Evolutionary conservation across 2,797 vertebrate genomes (phyloP), one percentile per base, ranked within the genome.

Genomic region (Cyclura pinguis): DNA sequence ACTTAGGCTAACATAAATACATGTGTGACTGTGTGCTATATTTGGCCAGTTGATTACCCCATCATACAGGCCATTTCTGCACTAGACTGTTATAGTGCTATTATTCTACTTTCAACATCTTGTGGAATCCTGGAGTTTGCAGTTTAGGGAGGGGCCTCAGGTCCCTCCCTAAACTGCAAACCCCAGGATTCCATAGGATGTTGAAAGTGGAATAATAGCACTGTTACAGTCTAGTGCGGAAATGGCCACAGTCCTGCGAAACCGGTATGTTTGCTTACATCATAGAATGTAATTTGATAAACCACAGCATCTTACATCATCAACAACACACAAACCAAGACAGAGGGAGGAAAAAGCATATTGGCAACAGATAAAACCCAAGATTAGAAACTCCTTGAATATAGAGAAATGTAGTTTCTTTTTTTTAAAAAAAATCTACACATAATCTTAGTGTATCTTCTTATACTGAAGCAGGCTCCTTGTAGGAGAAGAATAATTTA

Each of bases 311-410:
- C 20, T 50, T 73, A 67, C 47, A 50, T 50, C 24, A 74, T 74
- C 7, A 73, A 32, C 27, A 59, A 82, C 47, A 62, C 27, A 47
- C 29, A 84, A 84, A 24, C 22, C 72, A 84, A 38, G 22, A 64
- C 24, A n/a, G 10, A 76, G 72, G 6, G 42, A 57, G 18, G 35
- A 50, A n/a, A 52, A 14, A 38, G 22, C 38, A 78, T 50, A 78
- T 62, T 38, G 6, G 64, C 42, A 85, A 85, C 29, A 85, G 64
- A 85, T 85, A 86, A 77, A 62, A 55, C 50, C 27, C 38, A 84
- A 50, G 16, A 42, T 57, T 55, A 57, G 50, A 57, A 38, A 16
- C 16, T 74, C 50, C 52, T 59, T 52, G 32, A 74, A 57, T 32
- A 38, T 32, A 50, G 27, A 18, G 2, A 27, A 27, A 4, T 42